A percentile compares a stretch with the other conserved stretches of the same genome.
phyloP scores from a whole-genome alignment of 2,888 invertebrate species.

The Trachelus stipa region DNA sequence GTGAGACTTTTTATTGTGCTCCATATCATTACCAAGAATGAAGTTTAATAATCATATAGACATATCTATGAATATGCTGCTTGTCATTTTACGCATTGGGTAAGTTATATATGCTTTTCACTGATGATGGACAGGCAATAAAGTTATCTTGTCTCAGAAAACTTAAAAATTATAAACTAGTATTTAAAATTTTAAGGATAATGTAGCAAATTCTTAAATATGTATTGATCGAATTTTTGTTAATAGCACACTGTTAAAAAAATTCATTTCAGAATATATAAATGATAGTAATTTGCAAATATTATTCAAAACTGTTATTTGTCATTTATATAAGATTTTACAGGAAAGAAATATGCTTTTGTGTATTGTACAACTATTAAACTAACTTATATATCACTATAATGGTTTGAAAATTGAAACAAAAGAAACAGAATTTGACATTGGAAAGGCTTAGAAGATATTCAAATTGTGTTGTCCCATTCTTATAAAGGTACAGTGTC shows the following conservation, averaged over 20 bases:
- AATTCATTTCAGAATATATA: background rate
- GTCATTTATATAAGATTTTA: background rate
- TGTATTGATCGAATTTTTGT: background rate
- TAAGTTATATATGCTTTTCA: background rate
- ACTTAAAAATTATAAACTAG: background rate
- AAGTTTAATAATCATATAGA: background rate
- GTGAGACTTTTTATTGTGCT: background rate
- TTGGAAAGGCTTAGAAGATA: background rate
- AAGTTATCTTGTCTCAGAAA: background rate
- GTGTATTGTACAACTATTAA: background rate
- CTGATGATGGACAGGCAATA: background rate
- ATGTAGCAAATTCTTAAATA: background rate
- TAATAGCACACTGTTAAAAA: background rate
- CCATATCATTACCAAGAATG: background rate
- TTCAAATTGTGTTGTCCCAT: background rate
- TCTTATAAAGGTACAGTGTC: background rate
- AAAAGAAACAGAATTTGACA: background rate
- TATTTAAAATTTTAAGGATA: background rate
- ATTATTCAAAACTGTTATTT: background rate
- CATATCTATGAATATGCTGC: background rate
- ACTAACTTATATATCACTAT: background rate
- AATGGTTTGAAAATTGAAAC: background rate
- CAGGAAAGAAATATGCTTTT: background rate
- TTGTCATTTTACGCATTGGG: background rate
- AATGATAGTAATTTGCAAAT: background rate